Evolutionary conservation across 35 echinoderm and acorn worm species (phyloP).

Genomic region (Anneissia japonica): DNA sequence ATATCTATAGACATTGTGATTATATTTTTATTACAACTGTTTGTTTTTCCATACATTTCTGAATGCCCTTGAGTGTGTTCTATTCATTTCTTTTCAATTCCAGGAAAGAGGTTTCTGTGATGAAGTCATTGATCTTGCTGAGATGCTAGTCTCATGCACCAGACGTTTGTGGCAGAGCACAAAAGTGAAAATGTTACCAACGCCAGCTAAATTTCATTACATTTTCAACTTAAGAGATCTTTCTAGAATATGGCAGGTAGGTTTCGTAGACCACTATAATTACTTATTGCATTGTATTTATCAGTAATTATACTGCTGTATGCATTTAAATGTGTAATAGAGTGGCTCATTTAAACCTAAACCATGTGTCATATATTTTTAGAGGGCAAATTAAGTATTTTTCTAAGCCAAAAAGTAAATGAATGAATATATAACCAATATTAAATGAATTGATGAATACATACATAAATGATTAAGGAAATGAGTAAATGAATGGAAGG

Average conservation of each 20-base stretch:
- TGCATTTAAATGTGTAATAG: background rate
- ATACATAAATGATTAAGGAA: too few species aligned
- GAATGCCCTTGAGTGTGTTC: too few species aligned
- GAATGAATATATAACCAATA: too few species aligned
- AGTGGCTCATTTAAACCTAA: background rate
- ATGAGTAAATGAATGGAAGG: too few species aligned
- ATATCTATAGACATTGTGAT: too few species aligned
- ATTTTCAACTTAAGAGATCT: constrained; percentile 99
- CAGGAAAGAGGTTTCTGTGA: constrained; percentile 85
- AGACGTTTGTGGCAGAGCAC: constrained; percentile 75
- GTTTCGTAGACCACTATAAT: background rate
- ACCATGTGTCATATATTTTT: background rate
- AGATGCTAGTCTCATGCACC: constrained; percentile 71
- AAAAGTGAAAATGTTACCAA: constrained; percentile 96
- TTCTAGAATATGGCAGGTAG: constrained; percentile 95
- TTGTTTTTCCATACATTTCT: too few species aligned
- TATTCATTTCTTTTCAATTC: too few species aligned
- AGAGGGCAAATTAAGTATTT: too few species aligned
- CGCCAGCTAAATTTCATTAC: constrained; percentile 98
- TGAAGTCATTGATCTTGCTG: constrained; percentile 70
- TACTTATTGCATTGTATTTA: too few species aligned
- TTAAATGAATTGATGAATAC: too few species aligned
- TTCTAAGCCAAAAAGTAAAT: too few species aligned
- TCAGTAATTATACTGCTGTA: background rate
- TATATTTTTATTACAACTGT: too few species aligned